Conservation (phyloP, 2,888 invertebrate genomes). For the Acholoe squamosa region DNA sequence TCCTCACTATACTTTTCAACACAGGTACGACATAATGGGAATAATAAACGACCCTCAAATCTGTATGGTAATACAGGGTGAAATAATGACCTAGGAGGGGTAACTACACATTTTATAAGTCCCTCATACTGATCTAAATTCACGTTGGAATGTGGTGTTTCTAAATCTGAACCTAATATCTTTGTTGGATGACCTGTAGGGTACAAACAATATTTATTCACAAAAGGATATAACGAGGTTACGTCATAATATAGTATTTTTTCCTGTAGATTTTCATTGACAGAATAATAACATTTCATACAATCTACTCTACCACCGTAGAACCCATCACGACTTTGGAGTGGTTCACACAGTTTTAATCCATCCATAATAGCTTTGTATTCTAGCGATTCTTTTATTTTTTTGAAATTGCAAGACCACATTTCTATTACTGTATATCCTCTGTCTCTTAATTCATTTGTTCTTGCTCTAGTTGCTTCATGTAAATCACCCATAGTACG, state of each 20-base stretch:
- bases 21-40: constrained; percentile 79
- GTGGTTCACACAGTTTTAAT: not conserved
- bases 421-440: no score
- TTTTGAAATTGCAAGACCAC: constrained; percentile 25
- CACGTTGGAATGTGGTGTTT: no score
- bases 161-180: constrained; percentile 69
- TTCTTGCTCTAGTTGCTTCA: no score
- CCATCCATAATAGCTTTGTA: not conserved
- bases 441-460: no score
- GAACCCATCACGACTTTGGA: constrained; percentile 8
- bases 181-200: constrained; percentile 73
- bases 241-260: constrained; percentile 73
- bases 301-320: constrained; percentile 20
- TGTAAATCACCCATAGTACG: no score
- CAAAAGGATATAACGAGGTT: constrained; percentile 73
- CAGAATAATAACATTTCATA: constrained; percentile 67
- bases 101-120: constrained; percentile 72
- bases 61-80: constrained; percentile 78
- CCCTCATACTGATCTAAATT: no score
- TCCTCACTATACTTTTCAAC: constrained; percentile 64
- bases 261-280: constrained; percentile 67
- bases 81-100: constrained; percentile 74
- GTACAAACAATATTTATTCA: constrained; percentile 72
- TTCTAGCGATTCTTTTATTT: not conserved
- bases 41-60: constrained; percentile 78